A percentile compares a stretch with the other conserved stretches of the same genome.
Conservation (phyloP, 1,140 invertebrate species). For the Brachionus rotundiformis region DNA sequence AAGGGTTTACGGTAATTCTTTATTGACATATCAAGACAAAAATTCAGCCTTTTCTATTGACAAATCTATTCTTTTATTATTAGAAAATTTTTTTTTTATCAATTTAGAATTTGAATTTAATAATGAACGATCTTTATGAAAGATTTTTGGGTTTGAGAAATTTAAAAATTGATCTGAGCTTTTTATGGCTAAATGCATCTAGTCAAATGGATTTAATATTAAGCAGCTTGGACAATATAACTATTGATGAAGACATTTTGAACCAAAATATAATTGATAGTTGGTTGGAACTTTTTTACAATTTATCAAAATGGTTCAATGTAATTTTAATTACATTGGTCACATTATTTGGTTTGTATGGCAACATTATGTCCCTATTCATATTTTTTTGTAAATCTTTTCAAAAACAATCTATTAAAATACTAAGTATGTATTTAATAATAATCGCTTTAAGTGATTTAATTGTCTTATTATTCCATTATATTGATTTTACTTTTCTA, state of each 20-base stretch:
- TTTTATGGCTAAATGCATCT: background rate
- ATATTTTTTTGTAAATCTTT: slow-evolving; percentile 4
- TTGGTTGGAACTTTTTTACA: background rate
- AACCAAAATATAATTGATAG: background rate
- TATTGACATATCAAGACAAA: no score
- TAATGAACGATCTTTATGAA: background rate
- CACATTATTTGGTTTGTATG: background rate
- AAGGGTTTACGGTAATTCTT: no score
- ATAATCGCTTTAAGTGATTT: background rate
- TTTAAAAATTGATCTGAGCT: background rate
- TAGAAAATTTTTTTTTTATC: no score
- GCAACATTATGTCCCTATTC: background rate
- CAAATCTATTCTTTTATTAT: no score
- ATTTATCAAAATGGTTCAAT: slow-evolving; percentile 13
- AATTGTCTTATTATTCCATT: background rate
- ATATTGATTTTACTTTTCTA: slow-evolving; percentile 16
- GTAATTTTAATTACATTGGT: background rate
- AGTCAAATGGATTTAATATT: background rate
- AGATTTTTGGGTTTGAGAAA: background rate
- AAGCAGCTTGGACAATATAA: background rate
- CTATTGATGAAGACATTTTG: background rate
- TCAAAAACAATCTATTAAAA: background rate
- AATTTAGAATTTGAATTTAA: no score
- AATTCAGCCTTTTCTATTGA: no score
- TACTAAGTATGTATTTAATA: background rate